Base-by-base conservation (phyloP, 1,140 invertebrate species). In the Drosophila arawakana region DNA sequence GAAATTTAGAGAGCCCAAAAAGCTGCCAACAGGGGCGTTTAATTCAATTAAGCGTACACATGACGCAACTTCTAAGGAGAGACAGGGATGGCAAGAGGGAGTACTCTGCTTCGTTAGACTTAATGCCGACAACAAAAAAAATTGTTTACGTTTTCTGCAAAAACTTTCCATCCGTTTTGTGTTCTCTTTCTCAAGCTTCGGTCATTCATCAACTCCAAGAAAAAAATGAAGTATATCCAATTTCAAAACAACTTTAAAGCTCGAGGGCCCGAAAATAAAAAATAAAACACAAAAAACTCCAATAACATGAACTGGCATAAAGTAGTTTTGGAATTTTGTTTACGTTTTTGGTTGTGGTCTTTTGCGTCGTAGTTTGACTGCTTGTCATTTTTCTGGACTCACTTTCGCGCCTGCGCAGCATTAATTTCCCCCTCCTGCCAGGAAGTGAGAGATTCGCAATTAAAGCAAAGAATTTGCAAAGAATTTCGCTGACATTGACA, bases 121-220 rank as follows among this genome's bases (percentile, higher is more conserved):
- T 25, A 66, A 37, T 72, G 71, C 47, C 71, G 52, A 60, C 50
- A 67, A 30, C 0, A 66, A 75, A 30, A 30, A 69, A 75, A 80
- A 46, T 76, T 85, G 82, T 82, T 85, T 85, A 82, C 83, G 76
- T 75, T 86, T 76, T 75, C 39, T 39, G 35, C 46, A 75, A 34
- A 75, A 34, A 47, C 30, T 41, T 76, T 78, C 46, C 25, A 46
- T 11, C 34, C 13, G 34, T 39, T 60, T 58, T 30, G 18, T 58
- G 9, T 66, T 54, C 44, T 55, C n/a, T 25, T 44, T 52, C 41
- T 52, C 58, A 13, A 21, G 21, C 35, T 76, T 76, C 25, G 71
- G 21, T 62, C 82, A 78, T 73, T 70, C 71, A 63, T 72, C 18
- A 44, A 13, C 6, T 67, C 25, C 50, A 35, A 25, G 37, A 73